phyloP scores from a whole-genome alignment of 2,888 invertebrate species.

The Acanthoscelides obtectus region DNA sequence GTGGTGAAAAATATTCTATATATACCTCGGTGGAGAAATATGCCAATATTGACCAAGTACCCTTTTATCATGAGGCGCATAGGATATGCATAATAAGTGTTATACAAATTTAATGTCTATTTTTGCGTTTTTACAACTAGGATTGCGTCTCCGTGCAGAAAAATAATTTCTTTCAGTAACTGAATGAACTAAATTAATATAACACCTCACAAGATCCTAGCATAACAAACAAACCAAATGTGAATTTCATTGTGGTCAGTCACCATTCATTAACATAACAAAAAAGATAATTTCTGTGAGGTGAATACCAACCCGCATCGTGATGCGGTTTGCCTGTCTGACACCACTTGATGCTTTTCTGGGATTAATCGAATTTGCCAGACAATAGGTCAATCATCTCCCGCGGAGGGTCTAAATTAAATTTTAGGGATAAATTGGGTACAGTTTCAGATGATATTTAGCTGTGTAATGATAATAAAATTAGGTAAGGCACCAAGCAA shows the following conservation, averaged over 20 bases:
- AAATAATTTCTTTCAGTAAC: too few relatives aligned
- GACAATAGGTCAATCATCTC: not conserved
- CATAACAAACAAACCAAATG: not conserved
- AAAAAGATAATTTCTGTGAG: not conserved
- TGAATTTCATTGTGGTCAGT: not conserved
- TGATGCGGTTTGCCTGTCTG: not conserved
- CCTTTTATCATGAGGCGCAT: too few relatives aligned
- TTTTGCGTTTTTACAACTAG: too few relatives aligned
- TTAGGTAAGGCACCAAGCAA: too few relatives aligned
- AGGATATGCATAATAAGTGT: too few relatives aligned
- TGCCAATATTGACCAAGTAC: too few relatives aligned
- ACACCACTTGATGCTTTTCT: not conserved
- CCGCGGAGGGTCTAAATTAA: not conserved
- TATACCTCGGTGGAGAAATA: too few relatives aligned
- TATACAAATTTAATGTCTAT: too few relatives aligned
- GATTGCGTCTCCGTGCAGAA: too few relatives aligned
- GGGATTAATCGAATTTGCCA: not conserved
- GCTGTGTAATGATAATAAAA: too few relatives aligned
- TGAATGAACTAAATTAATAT: not conserved
- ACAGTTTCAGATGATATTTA: too few relatives aligned
- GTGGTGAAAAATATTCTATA: too few relatives aligned
- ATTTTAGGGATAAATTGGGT: not conserved
- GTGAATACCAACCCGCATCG: not conserved
- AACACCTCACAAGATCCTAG: not conserved
- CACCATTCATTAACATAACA: not conserved